Percentiles rank a stretch among this genome's conserved stretches.
Conservation (phyloP, 2,113 vertebrate species). For the Lophius piscatorius region DNA sequence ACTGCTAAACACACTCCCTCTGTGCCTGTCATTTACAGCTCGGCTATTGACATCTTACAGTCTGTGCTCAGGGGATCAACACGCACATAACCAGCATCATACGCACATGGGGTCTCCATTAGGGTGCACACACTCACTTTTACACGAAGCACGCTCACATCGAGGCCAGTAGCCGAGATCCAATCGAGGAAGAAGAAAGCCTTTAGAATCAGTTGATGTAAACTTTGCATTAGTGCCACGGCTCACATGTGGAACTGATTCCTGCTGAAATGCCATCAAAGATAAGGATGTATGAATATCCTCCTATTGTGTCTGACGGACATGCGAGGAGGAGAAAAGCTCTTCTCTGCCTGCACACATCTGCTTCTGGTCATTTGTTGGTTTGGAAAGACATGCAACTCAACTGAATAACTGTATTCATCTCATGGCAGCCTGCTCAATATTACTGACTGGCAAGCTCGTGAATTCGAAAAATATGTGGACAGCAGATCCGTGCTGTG, state of each 20-base stretch:
- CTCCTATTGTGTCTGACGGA: conserved; percentile 33
- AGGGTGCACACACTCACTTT: conserved; percentile 3
- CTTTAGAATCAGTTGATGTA: conserved; percentile 35
- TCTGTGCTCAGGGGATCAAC: conserved; percentile 60
- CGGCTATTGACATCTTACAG: conserved; percentile 75
- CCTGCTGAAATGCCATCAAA: conserved; percentile 31
- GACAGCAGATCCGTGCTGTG: conserved; percentile 26
- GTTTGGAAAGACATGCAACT: conserved; percentile 27
- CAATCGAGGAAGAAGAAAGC: conserved; percentile 19
- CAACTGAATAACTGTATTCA: conserved; percentile 38
- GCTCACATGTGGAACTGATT: conserved; percentile 51
- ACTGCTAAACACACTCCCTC: conserved; percentile 81
- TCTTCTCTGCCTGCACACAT: conserved; percentile 24
- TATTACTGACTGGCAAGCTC: conserved; percentile 22
- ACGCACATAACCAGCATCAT: conserved; percentile 31
- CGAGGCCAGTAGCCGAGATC: conserved; percentile 8
- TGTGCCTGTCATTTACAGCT: conserved; percentile 85
- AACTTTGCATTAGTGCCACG: conserved; percentile 15
- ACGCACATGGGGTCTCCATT: conserved; percentile 21
- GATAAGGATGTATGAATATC: conserved; percentile 17
- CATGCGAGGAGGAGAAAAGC: conserved; percentile 13
- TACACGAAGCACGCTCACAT: background rate
- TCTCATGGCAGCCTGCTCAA: conserved; percentile 27
- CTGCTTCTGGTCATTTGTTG: conserved; percentile 38
- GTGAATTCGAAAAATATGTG: conserved; percentile 27